Percentiles rank a stretch among this genome's conserved stretches.
These are phyloP conservation scores for Phocoena phocoena DNA, from an alignment of 2,113 vertebrate species.

Conservation along the genomic window DNA sequence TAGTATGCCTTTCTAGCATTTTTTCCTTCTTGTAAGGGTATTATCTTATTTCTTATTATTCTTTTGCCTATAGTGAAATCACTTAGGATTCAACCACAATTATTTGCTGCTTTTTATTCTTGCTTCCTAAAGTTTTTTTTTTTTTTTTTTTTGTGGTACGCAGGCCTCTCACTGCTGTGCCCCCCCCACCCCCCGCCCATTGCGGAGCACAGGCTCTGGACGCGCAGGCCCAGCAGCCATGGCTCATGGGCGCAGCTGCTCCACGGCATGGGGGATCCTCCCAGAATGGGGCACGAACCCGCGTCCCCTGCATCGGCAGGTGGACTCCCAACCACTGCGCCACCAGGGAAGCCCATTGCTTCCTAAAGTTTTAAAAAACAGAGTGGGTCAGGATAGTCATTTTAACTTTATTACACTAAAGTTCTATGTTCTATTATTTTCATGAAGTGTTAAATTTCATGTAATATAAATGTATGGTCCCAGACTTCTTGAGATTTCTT, in stretches of 20 bases:
- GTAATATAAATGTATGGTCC: not conserved
- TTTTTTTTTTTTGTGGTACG: no score
- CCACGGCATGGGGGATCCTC: no score
- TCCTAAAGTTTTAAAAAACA: not conserved
- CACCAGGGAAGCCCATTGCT: no score
- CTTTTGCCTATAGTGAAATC: not conserved
- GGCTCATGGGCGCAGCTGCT: no score
- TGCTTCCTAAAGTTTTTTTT: not conserved
- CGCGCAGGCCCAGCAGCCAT: no score
- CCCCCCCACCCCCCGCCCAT: no score
- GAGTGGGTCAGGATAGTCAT: not conserved
- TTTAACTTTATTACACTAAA: not conserved
- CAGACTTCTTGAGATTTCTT: not conserved
- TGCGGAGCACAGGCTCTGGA: no score
- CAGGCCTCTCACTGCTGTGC: no score
- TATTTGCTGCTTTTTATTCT: not conserved
- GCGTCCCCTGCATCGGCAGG: no score
- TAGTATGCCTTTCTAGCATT: not conserved
- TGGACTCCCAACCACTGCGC: no score
- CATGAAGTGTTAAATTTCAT: not conserved
- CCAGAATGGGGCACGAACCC: no score
- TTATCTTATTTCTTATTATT: not conserved
- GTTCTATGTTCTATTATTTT: not conserved
- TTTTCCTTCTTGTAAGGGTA: not conserved
- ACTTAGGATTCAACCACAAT: not conserved